Base-by-base conservation (phyloP, 2,797 vertebrate species). In the Otolemur crassicaudatus region DNA sequence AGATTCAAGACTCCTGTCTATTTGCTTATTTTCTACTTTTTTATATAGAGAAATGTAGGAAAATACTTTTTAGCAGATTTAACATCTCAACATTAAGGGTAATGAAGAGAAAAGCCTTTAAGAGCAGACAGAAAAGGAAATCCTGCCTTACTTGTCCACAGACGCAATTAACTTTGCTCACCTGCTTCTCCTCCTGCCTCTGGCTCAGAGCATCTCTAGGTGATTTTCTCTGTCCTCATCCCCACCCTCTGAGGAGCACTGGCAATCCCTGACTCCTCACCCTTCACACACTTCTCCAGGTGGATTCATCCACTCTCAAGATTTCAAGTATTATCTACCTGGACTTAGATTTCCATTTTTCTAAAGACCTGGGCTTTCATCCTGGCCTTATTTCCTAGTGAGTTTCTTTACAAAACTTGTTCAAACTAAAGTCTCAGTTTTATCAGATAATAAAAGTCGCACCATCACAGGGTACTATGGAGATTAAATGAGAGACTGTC, bases 181-280 rank as follows among this genome's bases (percentile, higher is more conserved):
- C 31, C 19, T n/a, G 11, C 63, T 22, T 31, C 14, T 43, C 9
- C 49, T 27, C 40, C 40, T 5, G 20, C 16, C 17, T 87, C 75
- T 46, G 12, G 11, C 25, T 10, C 2, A 31, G 53, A 8, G 4
- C 0, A 0, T n/a, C 43, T 22, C 25, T 29, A 34, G 46, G 58
- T 14, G 34, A 34, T 82, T 56, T 49, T 34, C 61, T 77, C 31
- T 63, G 31, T 10, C 53, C 77, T 72, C n/a, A 20, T 14, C 7
- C 31, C 34, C 56, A 29, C 4, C 5, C 76, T 16, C 3, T 0
- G 29, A 25, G 73, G 23, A 37, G 17, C 0, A 0, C 23, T 6
- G 2, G 10, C 22, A 20, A 23, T 49, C 31, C 31, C 31, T 65
- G 81, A 43, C 20, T 56, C 34, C 27, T 31, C 16, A 25, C 40